Percentiles rank a stretch among this genome's conserved stretches.
These are phyloP conservation scores for Amphiduros pacificus DNA, from an alignment of 2,888 invertebrate genomes.

Conservation along the genomic window DNA sequence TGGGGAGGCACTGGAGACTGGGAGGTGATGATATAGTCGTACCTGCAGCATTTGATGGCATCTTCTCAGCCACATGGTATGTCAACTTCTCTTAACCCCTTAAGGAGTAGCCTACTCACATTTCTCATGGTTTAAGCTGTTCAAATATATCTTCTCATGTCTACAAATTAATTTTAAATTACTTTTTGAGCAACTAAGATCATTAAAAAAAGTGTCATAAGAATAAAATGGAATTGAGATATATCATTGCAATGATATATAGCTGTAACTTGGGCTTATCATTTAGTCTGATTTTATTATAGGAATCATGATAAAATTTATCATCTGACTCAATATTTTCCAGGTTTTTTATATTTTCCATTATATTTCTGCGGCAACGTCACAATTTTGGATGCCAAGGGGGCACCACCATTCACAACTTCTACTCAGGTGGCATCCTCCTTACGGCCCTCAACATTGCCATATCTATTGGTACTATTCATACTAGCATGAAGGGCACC, in stretches of 20 bases:
- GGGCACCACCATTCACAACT: not conserved
- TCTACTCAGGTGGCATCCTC: constrained; percentile 6
- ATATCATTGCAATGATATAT: no score
- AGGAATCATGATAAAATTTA: no score
- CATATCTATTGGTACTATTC: not conserved
- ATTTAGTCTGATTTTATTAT: no score
- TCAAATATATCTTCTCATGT: no score
- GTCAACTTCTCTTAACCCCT: not conserved
- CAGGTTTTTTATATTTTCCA: not conserved
- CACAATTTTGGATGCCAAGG: not conserved
- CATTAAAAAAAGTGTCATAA: no score
- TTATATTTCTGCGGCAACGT: not conserved
- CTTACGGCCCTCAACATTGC: constrained; percentile 1
- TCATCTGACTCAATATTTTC: no score
- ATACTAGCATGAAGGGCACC: not conserved
- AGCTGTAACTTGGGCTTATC: no score
- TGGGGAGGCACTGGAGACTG: constrained; percentile 4
- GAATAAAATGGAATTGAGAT: no score
- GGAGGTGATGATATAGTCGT: constrained; percentile 13
- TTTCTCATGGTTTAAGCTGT: no score
- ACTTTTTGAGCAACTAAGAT: no score
- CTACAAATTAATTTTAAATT: no score
- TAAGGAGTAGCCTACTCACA: no score
- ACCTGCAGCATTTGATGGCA: constrained; percentile 6
- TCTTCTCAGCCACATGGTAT: constrained; percentile 2